Evolutionary conservation across 2,113 vertebrate genomes (phyloP), one percentile per base, ranked within the genome.

Genomic region (Limnothrissa miodon): DNA sequence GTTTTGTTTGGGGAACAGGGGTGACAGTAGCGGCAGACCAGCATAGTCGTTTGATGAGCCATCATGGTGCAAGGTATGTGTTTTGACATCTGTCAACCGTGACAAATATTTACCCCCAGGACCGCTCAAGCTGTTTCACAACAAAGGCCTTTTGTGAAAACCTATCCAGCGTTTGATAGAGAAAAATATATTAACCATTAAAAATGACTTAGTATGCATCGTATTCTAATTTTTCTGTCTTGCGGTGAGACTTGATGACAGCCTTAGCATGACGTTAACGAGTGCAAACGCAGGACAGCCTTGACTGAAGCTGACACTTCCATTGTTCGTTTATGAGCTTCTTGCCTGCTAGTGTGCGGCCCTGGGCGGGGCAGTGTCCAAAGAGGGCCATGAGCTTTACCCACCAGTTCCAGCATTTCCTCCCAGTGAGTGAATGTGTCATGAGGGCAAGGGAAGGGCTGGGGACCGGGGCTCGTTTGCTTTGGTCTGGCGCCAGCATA

Each of bases 361-460:
- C 29, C 25, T 70, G 66, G 66, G 66, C 36, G 66, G 33, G 66
- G 66, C 66, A 13, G 66, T 36, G 29, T 4, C 9, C 33, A 70
- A 33, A 15, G n/a, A 62, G 62, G 7, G 59, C 59, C n/a, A 13
- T 29, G 66, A 29, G 66, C n/a, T 29, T 36, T 29, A 17, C 29
- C 15, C 66, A 36, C 66, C 29, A 36, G 11, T 46, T 82, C 86
- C 80, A 79, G 81, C 87, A 88, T 85, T 87, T 89, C 83, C 85
- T 88, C 81, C 86, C 82, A 86, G 90, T 89, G 87, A 91, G 87
- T 82, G 78, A 85, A 86, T 74, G 23, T 90, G 91, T 92, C 90
- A 88, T 48, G 66, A 25, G 29, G 85, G 80, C 85, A 87, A 86
- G 82, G 81, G 81, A 87, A 78, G 83, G 86, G 62, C 15, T 56